These are phyloP conservation scores for Dioctria linearis DNA, from an alignment of 2,888 invertebrate species.

Conservation along the genomic window DNA sequence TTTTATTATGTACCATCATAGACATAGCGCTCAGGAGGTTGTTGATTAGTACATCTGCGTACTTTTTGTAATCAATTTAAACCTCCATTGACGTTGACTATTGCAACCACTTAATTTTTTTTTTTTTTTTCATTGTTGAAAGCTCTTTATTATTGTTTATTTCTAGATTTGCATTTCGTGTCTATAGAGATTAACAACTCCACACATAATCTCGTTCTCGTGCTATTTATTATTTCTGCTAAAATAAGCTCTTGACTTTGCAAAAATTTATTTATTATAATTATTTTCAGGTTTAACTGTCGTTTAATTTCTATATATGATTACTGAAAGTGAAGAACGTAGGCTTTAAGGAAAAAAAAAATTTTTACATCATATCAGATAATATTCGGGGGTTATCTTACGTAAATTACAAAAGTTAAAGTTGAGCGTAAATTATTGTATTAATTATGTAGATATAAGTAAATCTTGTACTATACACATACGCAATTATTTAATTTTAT, in stretches of 20 bases:
- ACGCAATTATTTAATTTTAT: no score
- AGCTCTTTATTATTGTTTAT: slow-evolving; percentile 2
- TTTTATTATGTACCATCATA: neutral
- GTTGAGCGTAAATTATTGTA: no score
- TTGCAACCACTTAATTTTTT: neutral
- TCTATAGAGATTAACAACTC: neutral
- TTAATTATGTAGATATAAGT: no score
- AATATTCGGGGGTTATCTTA: neutral
- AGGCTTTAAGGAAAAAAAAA: neutral
- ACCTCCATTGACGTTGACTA: neutral
- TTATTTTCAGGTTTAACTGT: no score
- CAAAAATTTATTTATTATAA: neutral
- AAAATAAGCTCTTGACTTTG: neutral
- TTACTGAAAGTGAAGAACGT: neutral
- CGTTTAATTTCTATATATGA: no score
- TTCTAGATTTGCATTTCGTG: neutral
- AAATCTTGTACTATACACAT: no score
- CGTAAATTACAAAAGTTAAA: neutral
- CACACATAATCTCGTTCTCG: neutral
- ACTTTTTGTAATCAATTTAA: neutral
- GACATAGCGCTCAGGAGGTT: neutral
- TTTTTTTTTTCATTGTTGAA: neutral
- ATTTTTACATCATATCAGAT: slow-evolving; percentile 3
- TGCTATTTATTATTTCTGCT: neutral
- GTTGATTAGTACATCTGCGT: neutral